Base-by-base conservation (phyloP, 1,140 invertebrate species). In the Lepidotrigona ventralis region DNA sequence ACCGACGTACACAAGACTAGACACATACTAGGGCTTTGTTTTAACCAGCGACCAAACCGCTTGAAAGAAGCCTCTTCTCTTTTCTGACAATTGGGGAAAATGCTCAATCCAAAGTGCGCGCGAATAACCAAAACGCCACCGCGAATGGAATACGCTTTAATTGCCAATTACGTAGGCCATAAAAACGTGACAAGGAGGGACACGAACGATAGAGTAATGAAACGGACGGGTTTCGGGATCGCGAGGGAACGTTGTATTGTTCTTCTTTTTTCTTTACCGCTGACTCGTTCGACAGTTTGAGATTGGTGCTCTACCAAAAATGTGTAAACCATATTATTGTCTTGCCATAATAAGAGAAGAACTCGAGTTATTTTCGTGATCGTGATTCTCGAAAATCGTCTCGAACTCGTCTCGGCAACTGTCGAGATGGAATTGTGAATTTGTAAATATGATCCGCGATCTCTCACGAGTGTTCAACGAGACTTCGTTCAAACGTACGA, bases 341-440 rank as follows among this genome's bases (percentile, higher is more conserved):
- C 81, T 83, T 83, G 81, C 81, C 81, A 83, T 83, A 83, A 64
- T 54, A 39, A 78, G 54, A 71, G 74, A 23, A 79, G 63, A 51
- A 76, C 56, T 23, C 5, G 29, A 17, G 72, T 56, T 53, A 39
- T 11, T 3, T 3, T 19, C 19, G 39, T 46, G 39, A 46, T 46
- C 66, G 15, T 17, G 21, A 74, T n/a, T 46, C 39, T n/a, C 23
- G 19, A 21, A 11, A 19, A 29, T 71, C 46, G 46, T 72, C 17
- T 46, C 54, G 54, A 17, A 21, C n/a, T n/a, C 12, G 23, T 29
- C 17, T 53, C 15, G 2, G 8, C 26, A 17, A 56, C 4, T 64
- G 14, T 39, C 73, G 53, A 21, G 17, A 19, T 29, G 11, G 12
- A n/a, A 75, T 75, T 81, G 81, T 78, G 81, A 70, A 83, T 78